Evolutionary conservation across 2,888 invertebrate genomes (phyloP).

Genomic region (Oxyteleia sp.): DNA sequence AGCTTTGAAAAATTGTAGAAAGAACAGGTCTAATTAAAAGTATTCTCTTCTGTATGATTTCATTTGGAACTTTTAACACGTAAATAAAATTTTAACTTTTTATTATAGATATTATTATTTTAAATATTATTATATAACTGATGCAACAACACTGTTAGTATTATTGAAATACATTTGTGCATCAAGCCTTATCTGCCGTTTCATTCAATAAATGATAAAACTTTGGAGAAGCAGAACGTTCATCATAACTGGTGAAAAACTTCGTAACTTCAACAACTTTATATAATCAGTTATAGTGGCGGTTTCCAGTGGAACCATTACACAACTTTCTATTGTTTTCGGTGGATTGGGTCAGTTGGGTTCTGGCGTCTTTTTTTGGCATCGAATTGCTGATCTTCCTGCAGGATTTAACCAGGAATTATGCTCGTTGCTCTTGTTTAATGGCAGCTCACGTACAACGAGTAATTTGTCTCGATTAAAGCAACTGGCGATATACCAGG

Average conservation of each 20-base stretch:
- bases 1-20: too few relatives aligned
- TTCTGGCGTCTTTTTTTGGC: conserved; percentile 41
- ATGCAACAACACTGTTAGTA: too few relatives aligned
- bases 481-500: conserved; percentile 53
- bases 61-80: too few relatives aligned
- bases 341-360: conserved; percentile 27
- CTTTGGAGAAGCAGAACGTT: too few relatives aligned
- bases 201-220: too few relatives aligned
- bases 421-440: conserved; percentile 63
- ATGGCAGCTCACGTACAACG: conserved; percentile 59
- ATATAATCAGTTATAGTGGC: neutral
- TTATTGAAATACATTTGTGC: too few relatives aligned
- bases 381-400: conserved; percentile 39
- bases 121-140: too few relatives aligned
- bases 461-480: conserved; percentile 68
- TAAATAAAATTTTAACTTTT: too few relatives aligned
- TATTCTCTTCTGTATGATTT: too few relatives aligned
- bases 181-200: too few relatives aligned
- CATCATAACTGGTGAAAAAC: conserved; percentile 8
- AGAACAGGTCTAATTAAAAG: too few relatives aligned
- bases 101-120: too few relatives aligned
- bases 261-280: conserved; percentile 11
- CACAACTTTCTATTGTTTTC: conserved; percentile 4
- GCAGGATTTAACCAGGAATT: conserved; percentile 57
- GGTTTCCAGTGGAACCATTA: conserved; percentile 9